phyloP scores from a whole-genome alignment of 1,140 invertebrate genomes.

The Pogonomyrmex californicus region DNA sequence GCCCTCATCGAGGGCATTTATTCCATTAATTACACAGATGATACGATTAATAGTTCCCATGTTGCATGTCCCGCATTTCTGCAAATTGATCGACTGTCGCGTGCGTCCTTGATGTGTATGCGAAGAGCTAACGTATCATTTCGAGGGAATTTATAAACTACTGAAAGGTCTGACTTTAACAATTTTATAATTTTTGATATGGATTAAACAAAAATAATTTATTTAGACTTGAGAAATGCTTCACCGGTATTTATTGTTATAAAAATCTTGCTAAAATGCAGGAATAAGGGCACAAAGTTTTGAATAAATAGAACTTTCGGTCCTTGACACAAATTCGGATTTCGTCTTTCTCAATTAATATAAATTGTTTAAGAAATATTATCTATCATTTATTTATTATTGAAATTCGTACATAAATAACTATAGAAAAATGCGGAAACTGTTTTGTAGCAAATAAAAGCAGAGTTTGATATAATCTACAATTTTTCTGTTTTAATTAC shows the following conservation, averaged over 20 bases:
- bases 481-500: not conserved
- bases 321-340: not conserved
- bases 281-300: not conserved
- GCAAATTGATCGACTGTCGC: not conserved
- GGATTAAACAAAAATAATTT: not conserved
- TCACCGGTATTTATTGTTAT: not conserved
- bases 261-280: not conserved
- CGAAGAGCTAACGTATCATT: not conserved
- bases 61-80: constrained; percentile 21
- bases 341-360: not conserved
- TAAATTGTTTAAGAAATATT: constrained; percentile 26
- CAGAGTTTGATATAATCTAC: not conserved
- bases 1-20: constrained; percentile 11
- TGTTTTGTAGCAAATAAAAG: not conserved
- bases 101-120: not conserved
- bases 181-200: not conserved
- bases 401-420: not conserved
- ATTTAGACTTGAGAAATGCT: constrained; percentile 7
- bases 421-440: not conserved
- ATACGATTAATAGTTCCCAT: constrained; percentile 41
- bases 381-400: constrained; percentile 9
- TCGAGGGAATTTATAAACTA: not conserved
- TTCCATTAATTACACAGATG: constrained; percentile 51
- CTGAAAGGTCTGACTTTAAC: not conserved
- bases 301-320: not conserved